A percentile compares a stretch with the other conserved stretches of the same genome.
phyloP scores from a whole-genome alignment of 2,797 vertebrate genomes.

The Pseudochirops cupreus region DNA sequence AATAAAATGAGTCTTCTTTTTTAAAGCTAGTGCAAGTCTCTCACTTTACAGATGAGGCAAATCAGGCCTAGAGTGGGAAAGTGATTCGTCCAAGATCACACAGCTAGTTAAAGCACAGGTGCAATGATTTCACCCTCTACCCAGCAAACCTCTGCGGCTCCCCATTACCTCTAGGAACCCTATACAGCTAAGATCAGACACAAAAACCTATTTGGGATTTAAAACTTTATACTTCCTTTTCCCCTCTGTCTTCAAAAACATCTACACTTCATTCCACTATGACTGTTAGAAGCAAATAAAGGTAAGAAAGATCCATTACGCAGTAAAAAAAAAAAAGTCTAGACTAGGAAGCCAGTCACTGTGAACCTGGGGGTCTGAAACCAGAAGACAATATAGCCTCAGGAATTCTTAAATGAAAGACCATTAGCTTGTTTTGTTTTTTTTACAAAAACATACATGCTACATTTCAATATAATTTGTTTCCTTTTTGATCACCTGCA shows the following conservation, averaged over 20 bases:
- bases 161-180: no score
- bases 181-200: no score
- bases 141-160: neutral
- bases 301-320: neutral
- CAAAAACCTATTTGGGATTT: no score
- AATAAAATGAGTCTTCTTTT: neutral
- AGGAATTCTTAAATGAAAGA: constrained; percentile 7
- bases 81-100: neutral
- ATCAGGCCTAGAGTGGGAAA: neutral
- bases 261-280: neutral
- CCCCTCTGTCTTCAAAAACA: neutral
- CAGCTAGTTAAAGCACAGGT: no score
- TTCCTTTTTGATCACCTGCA: neutral
- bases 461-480: neutral
- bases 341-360: neutral
- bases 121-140: neutral
- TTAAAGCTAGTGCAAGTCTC: neutral
- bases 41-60: neutral
- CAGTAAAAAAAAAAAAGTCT: neutral
- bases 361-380: neutral
- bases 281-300: neutral
- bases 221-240: neutral
- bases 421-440: neutral
- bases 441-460: neutral
- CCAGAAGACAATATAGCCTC: neutral